Evolutionary conservation across 1,140 invertebrate species (phyloP), one percentile per base, ranked within the genome.

Genomic region (Drosophila tani): DNA sequence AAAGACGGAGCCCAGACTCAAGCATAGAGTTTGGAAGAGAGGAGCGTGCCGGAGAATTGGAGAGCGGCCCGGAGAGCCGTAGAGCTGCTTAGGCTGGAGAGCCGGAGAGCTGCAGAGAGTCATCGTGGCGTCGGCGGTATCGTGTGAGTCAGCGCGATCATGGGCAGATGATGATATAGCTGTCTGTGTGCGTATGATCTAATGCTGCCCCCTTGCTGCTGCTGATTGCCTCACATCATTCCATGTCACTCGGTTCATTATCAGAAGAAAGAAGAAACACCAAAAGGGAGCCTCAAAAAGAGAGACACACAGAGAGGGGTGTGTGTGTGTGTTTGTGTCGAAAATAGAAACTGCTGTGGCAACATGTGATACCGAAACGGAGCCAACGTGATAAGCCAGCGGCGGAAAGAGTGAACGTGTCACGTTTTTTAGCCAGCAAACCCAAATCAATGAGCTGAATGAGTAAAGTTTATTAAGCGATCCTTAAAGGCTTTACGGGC

Each of bases 61-160:
- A 62, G 21, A 50, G 7, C 49, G 32, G 63, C 6, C 40, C 56
- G 40, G 63, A 62, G 66, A 65, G 75, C 58, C 43, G 35, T 32
- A 40, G 46, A 59, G 58, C 8, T 40, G 47, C 60, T 9, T 12
- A 24, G 38, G 11, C 51, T 15, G 46, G 29, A 46, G 70, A 77
- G 19, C 41, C 21, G 29, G 17, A 59, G 12, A 47, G 3, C 40
- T 14, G 59, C 9, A 24, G 46, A 55, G 62, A 67, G 40, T 49
- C 15, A 56, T 32, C 60, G 64, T 53, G 24, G 43, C 6, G 29
- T 32, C 51, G 29, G n/a, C 69, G 41, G 51, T 35, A 46, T n/a
- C n/a, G n/a, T 67, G 82, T 88, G 85, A 88, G 51, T 87, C 83
- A 87, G 59, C 56, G 38, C 59, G 83, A 76, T 79, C 82, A 83